phyloP scores from a whole-genome alignment of 2,888 invertebrate species.

The Melangyna quadrimaculata region DNA sequence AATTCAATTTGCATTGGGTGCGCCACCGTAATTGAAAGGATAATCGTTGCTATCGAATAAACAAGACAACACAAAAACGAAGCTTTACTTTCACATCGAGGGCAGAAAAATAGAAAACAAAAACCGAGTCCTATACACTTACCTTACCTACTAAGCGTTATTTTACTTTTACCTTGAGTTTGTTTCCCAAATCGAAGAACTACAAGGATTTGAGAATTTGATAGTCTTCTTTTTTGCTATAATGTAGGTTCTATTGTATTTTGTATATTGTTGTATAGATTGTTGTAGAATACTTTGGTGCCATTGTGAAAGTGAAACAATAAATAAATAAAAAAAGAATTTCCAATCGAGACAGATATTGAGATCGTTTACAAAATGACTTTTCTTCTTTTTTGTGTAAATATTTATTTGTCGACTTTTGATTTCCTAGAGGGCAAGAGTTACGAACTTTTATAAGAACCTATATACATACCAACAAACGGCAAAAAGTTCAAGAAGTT shows the following conservation, averaged over 20 bases:
- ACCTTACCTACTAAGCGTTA: slow-evolving; percentile 20
- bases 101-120: background rate
- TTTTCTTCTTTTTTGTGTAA: slow-evolving; percentile 16
- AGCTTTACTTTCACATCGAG: slow-evolving; percentile 1
- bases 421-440: slow-evolving; percentile 34
- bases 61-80: slow-evolving; percentile 36
- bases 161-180: slow-evolving; percentile 38
- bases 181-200: slow-evolving; percentile 36
- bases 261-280: background rate
- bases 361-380: slow-evolving; percentile 28
- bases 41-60: slow-evolving; percentile 56
- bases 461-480: background rate
- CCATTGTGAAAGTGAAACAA: slow-evolving; percentile 50
- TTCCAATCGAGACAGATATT: slow-evolving; percentile 43
- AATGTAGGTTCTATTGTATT: background rate
- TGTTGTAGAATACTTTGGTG: background rate
- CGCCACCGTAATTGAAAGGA: slow-evolving; percentile 60
- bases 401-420: slow-evolving; percentile 20
- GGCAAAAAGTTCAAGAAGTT: slow-evolving; percentile 30
- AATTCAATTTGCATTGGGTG: slow-evolving; percentile 65
- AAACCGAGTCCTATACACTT: background rate
- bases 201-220: slow-evolving; percentile 10
- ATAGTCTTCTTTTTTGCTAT: background rate
- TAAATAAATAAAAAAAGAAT: slow-evolving; percentile 28
- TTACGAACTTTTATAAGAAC: slow-evolving; percentile 35